phyloP scores from a whole-genome alignment of 1,140 invertebrate genomes.

The Colletes latitarsis region DNA sequence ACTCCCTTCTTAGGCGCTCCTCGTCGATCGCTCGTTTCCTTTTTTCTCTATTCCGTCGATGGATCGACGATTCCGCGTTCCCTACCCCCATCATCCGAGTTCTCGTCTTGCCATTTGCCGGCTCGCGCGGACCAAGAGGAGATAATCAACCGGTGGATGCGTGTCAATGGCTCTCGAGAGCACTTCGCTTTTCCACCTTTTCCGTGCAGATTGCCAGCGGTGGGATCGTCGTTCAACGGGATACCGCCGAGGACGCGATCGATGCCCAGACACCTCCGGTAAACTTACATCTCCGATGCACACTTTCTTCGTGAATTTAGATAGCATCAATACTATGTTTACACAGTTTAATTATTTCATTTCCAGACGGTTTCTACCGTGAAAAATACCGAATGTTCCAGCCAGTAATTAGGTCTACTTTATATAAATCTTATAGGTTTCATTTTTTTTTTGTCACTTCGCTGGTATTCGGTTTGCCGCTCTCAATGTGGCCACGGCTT shows the following conservation, averaged over 20 bases:
- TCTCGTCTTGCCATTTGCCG: slow-evolving; percentile 5
- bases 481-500: too few species aligned
- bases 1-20: too few species aligned
- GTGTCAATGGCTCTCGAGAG: slow-evolving; percentile 49
- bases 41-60: background rate
- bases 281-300: too few species aligned
- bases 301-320: too few species aligned
- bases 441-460: too few species aligned
- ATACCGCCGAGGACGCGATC: slow-evolving; percentile 26
- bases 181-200: slow-evolving; percentile 34
- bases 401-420: too few species aligned
- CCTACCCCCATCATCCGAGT: background rate
- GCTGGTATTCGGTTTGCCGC: too few species aligned
- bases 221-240: background rate
- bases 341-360: too few species aligned
- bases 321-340: too few species aligned
- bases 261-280: background rate
- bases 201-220: slow-evolving; percentile 19
- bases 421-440: too few species aligned
- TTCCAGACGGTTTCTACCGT: too few species aligned
- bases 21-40: slow-evolving; percentile 4
- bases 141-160: slow-evolving; percentile 29
- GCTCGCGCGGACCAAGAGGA: background rate
- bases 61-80: slow-evolving; percentile 1
- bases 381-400: too few species aligned